These are phyloP conservation scores for Eupeodes corollae DNA, from an alignment of 1,140 invertebrate genomes.

Conservation along the genomic window DNA sequence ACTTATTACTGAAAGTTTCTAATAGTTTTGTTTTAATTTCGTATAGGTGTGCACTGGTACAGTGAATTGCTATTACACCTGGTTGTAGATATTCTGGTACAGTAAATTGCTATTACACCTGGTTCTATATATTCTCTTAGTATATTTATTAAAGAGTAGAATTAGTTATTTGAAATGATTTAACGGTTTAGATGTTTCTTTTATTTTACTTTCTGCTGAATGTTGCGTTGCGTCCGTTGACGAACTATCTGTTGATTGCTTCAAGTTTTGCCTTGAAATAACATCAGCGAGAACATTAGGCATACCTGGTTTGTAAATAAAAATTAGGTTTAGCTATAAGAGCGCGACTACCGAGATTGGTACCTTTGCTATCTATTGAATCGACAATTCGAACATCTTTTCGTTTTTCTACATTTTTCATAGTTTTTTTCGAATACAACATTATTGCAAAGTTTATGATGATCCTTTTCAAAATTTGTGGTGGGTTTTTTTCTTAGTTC, in stretches of 20 bases:
- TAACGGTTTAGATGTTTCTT: neutral
- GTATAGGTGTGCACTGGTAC: conserved; percentile 2
- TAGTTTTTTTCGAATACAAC: no score
- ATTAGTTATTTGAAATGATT: conserved; percentile 5
- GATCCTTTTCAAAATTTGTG: no score
- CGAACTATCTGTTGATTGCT: neutral
- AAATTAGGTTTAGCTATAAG: no score
- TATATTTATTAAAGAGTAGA: neutral
- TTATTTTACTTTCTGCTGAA: neutral
- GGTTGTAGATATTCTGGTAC: neutral
- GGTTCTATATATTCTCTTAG: neutral
- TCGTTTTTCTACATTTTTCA: no score
- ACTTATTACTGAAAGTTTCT: neutral
- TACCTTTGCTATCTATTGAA: no score
- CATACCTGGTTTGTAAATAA: conserved; percentile 13
- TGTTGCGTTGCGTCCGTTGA: no score
- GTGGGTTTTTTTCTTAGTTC: no score
- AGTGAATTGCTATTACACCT: neutral
- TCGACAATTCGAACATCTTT: no score
- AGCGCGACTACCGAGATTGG: no score
- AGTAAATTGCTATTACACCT: conserved; percentile 1
- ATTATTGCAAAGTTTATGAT: no score
- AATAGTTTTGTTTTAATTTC: conserved; percentile 1
- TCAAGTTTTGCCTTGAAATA: conserved; percentile 2
- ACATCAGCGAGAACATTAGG: conserved; percentile 9